Conservation (phyloP, 2,888 invertebrate genomes). For the Volucella zonaria region DNA sequence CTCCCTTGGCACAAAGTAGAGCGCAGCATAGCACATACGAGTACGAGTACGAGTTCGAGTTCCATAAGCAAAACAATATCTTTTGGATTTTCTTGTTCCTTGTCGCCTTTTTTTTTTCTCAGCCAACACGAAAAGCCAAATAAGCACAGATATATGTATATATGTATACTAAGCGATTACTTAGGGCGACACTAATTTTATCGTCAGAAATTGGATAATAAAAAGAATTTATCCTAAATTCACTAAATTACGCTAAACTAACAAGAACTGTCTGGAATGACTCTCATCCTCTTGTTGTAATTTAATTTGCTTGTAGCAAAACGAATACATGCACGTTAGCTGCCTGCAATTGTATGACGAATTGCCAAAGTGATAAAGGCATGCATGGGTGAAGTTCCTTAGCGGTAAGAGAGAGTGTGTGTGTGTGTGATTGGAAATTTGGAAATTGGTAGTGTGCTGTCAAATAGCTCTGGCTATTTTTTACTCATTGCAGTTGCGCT, state of each 20-base stretch:
- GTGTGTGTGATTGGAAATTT: too few species aligned
- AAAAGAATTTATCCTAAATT: not conserved
- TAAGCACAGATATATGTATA: not conserved
- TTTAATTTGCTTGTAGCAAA: not conserved
- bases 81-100: not conserved
- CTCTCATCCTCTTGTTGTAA: conserved; percentile 1
- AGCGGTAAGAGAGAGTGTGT: too few species aligned
- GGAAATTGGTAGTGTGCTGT: too few species aligned
- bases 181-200: too few species aligned
- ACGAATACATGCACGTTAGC: not conserved
- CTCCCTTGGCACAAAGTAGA: conserved; percentile 16
- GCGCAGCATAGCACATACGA: conserved; percentile 4
- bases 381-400: too few species aligned
- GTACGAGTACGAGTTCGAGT: too few species aligned
- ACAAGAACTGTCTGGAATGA: conserved; percentile 10
- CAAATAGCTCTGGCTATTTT: too few species aligned
- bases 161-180: not conserved
- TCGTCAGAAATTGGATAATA: not conserved
- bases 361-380: too few species aligned
- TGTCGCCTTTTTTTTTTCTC: too few species aligned
- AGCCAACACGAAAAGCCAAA: too few species aligned
- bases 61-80: conserved; percentile 19
- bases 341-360: too few species aligned
- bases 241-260: conserved; percentile 4
- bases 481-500: too few species aligned